phyloP scores from a whole-genome alignment of 2,113 vertebrate genomes.

The Chrysochloris asiatica region DNA sequence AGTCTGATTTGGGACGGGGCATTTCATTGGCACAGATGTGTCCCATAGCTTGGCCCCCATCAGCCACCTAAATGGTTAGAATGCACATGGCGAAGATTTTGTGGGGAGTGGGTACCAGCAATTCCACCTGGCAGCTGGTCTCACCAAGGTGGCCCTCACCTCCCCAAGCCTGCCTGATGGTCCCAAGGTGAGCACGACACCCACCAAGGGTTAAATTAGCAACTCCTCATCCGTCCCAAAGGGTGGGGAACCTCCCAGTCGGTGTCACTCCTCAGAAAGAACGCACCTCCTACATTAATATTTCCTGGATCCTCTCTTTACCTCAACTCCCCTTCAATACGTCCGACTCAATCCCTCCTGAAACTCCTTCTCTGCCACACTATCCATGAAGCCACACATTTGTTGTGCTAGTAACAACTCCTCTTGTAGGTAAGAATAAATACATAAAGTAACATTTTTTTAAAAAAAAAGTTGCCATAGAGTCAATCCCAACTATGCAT shows the following conservation, averaged over 20 bases:
- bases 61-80: background rate
- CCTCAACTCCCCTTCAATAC: background rate
- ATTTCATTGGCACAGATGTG: constrained; percentile 81
- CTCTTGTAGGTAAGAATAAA: background rate
- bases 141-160: background rate
- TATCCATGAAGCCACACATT: background rate
- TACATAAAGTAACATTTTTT: background rate
- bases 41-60: constrained; percentile 37
- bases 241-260: background rate
- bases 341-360: background rate
- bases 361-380: background rate
- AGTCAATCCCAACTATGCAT: background rate
- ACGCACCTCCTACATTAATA: too few relatives aligned
- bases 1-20: constrained; percentile 79
- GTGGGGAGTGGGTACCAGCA: background rate
- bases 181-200: background rate
- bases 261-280: background rate
- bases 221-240: accelerated
- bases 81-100: accelerated
- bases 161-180: accelerated
- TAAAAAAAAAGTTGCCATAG: background rate
- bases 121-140: background rate
- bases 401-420: background rate
- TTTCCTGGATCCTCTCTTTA: too few relatives aligned
- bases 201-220: accelerated